Evolutionary conservation across 2,797 vertebrate genomes (phyloP).

Genomic region (Anas acuta): DNA sequence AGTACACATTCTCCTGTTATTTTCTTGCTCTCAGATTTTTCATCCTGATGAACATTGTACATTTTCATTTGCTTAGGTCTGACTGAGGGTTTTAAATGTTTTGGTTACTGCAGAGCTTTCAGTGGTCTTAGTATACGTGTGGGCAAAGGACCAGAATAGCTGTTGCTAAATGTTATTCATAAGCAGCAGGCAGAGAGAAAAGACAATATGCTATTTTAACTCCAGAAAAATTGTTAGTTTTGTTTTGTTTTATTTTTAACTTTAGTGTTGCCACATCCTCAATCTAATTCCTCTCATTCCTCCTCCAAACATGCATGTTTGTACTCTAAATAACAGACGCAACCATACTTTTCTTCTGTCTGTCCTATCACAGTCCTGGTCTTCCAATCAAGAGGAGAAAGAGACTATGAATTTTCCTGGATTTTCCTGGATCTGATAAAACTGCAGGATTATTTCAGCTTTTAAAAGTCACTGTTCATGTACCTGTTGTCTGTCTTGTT

Average conservation of each 20-base stretch:
- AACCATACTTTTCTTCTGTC: neutral
- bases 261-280: neutral
- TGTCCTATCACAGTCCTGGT: neutral
- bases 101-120: neutral
- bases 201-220: neutral
- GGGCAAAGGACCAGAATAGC: neutral
- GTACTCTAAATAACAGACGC: neutral
- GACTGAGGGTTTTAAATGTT: neutral
- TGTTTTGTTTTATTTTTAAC: neutral
- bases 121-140: neutral
- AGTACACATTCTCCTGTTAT: neutral
- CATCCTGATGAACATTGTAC: neutral
- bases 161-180: neutral
- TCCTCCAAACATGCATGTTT: neutral
- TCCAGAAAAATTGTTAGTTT: neutral
- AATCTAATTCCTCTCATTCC: neutral
- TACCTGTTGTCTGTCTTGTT: neutral
- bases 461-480: neutral
- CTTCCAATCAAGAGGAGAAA: neutral
- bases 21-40: neutral
- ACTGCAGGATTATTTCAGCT: neutral
- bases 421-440: neutral
- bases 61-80: neutral
- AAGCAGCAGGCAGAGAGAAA: neutral
- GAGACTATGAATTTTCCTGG: neutral